Percentiles rank a stretch among this genome's conserved stretches.
Evolutionary conservation across 2,113 vertebrate species (phyloP).

Genomic region (Lethenteron camtschaticum): DNA sequence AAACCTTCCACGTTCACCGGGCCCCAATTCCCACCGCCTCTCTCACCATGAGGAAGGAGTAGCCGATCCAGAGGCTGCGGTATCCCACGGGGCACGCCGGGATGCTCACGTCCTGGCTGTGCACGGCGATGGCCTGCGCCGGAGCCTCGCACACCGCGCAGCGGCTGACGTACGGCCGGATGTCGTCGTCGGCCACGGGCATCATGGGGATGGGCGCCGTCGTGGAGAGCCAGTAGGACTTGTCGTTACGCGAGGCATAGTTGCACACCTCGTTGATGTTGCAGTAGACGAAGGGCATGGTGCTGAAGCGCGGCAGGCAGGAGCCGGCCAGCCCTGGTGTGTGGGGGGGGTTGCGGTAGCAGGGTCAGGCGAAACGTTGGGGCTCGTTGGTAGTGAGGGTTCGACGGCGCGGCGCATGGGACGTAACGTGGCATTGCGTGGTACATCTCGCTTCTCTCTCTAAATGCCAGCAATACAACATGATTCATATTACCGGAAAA

Average conservation of each 20-base stretch:
- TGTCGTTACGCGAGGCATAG: conserved; percentile 84
- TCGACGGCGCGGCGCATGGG: too few species aligned
- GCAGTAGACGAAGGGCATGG: conserved; percentile 96
- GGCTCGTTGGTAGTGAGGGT: too few species aligned
- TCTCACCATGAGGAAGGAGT: conserved; percentile 89
- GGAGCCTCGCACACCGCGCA: conserved; percentile 89
- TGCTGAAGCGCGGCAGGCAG: conserved; percentile 68
- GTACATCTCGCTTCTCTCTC: too few species aligned
- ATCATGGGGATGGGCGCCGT: conserved; percentile 92
- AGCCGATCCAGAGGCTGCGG: conserved; percentile 92
- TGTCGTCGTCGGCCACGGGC: conserved; percentile 62
- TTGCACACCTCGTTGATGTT: conserved; percentile 81
- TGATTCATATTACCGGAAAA: too few species aligned
- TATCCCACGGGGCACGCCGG: conserved; percentile 71
- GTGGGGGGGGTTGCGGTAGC: too few species aligned
- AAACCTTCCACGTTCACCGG: too few species aligned
- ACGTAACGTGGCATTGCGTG: too few species aligned
- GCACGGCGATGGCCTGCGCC: conserved; percentile 69
- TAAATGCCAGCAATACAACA: too few species aligned
- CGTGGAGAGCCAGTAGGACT: conserved; percentile 92
- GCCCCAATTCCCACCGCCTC: too few species aligned
- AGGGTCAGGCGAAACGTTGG: too few species aligned
- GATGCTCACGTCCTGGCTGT: conserved; percentile 75
- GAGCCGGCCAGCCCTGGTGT: conserved; percentile 65
- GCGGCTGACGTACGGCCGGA: conserved; percentile 78